phyloP scores from a whole-genome alignment of 1,140 invertebrate species.

The Drosophila baimaii region DNA sequence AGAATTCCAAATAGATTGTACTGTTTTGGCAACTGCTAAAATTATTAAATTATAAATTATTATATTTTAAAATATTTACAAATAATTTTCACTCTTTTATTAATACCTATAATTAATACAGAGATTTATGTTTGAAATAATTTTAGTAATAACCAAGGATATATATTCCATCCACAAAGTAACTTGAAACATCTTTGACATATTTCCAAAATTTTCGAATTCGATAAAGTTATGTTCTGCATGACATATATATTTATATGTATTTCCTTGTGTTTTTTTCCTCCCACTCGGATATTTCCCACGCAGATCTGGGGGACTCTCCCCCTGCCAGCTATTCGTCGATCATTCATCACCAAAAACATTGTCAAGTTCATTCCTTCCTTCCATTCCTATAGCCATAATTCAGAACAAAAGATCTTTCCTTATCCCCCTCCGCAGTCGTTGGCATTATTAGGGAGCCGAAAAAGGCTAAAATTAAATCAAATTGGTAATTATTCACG shows the following conservation, averaged over 20 bases:
- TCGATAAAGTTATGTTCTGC: conserved; percentile 1
- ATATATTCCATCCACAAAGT: no score
- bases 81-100: no score
- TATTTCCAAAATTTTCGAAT: conserved; percentile 3
- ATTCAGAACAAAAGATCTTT: conserved; percentile 45
- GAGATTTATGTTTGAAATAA: no score
- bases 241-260: not conserved
- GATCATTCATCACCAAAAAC: conserved; percentile 45
- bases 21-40: no score
- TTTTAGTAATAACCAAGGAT: no score
- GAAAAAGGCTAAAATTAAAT: conserved; percentile 64
- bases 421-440: not conserved
- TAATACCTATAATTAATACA: no score
- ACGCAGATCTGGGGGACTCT: not conserved
- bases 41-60: no score
- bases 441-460: not conserved
- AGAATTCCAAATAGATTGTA: no score
- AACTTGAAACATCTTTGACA: conserved; percentile 1
- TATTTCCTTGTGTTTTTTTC: not conserved
- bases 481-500: conserved; percentile 53
- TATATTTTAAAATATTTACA: no score
- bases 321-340: conserved; percentile 15
- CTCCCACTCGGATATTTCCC: conserved; percentile 11
- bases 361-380: conserved; percentile 51
- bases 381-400: conserved; percentile 5